Evolutionary conservation across 2,113 vertebrate genomes (phyloP).

Genomic region (Malaclemys terrapin): DNA sequence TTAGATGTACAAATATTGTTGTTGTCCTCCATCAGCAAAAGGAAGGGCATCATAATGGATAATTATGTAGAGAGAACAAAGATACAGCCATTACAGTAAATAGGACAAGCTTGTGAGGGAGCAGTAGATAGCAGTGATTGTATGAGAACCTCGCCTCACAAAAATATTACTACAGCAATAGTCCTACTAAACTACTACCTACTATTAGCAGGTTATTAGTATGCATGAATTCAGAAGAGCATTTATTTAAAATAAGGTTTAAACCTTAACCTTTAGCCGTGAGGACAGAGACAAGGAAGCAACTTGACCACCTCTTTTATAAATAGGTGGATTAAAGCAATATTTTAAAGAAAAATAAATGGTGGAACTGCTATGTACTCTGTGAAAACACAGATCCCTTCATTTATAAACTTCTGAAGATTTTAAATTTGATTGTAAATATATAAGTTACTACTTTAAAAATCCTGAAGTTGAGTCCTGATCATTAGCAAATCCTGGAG

Average conservation of each 20-base stretch:
- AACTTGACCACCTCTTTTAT: not conserved
- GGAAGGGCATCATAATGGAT: accelerated
- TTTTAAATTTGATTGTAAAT: not conserved
- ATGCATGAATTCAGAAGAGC: not conserved
- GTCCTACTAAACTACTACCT: not conserved
- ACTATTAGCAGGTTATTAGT: not conserved
- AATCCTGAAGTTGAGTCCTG: not conserved
- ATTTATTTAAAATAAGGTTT: not conserved
- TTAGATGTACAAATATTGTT: not conserved
- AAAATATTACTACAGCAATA: not conserved
- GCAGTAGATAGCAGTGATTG: not conserved
- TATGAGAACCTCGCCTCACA: not conserved
- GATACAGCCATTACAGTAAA: not conserved
- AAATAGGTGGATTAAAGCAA: not conserved
- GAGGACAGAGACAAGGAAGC: not conserved
- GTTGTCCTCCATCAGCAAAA: not conserved
- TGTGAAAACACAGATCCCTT: not conserved
- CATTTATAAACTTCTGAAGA: not conserved
- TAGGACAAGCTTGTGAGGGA: not conserved
- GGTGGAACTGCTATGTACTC: not conserved
- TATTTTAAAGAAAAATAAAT: not conserved
- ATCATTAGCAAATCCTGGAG: not conserved
- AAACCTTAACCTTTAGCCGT: not conserved
- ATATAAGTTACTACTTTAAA: not conserved
- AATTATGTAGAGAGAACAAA: not conserved